phyloP scores from a whole-genome alignment of 2,888 invertebrate genomes.

The Mechanitis mazaeus region DNA sequence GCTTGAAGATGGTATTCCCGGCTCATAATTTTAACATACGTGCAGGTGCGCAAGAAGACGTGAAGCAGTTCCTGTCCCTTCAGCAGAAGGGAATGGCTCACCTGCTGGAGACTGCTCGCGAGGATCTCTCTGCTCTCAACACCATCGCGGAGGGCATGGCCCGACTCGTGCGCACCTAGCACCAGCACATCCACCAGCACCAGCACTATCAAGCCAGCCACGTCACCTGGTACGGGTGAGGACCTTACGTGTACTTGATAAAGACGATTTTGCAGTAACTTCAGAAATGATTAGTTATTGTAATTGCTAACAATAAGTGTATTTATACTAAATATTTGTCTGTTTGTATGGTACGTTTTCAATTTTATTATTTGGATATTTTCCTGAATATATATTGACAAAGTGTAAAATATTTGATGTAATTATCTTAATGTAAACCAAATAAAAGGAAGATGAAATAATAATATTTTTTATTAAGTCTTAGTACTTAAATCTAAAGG shows the following conservation, averaged over 20 bases:
- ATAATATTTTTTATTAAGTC: slow-evolving; percentile 51
- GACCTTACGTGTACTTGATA: not conserved
- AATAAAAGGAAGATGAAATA: slow-evolving; percentile 25
- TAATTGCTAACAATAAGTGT: not conserved
- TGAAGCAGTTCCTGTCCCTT: slow-evolving; percentile 86
- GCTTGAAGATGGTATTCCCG: not conserved
- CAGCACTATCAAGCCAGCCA: not conserved
- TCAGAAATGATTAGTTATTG: not conserved
- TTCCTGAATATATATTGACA: not conserved
- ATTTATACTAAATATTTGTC: no score
- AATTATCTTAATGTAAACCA: not conserved
- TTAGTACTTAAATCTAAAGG: slow-evolving; percentile 80
- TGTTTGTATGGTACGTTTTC: no score
- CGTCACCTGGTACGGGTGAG: slow-evolving; percentile 12
- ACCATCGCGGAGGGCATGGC: slow-evolving; percentile 87
- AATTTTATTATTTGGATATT: not conserved
- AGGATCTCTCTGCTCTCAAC: slow-evolving; percentile 86
- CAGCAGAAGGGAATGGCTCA: slow-evolving; percentile 94
- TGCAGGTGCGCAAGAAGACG: slow-evolving; percentile 80
- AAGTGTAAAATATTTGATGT: slow-evolving; percentile 10
- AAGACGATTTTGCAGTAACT: not conserved
- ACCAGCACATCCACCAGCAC: slow-evolving; percentile 1
- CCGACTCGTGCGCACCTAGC: slow-evolving; percentile 67
- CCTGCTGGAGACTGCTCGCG: slow-evolving; percentile 87
- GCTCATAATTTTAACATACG: not conserved